Percentiles rank a stretch among this genome's conserved stretches.
Evolutionary conservation across 2,888 invertebrate species (phyloP).

Genomic region (Brachyptera risi): DNA sequence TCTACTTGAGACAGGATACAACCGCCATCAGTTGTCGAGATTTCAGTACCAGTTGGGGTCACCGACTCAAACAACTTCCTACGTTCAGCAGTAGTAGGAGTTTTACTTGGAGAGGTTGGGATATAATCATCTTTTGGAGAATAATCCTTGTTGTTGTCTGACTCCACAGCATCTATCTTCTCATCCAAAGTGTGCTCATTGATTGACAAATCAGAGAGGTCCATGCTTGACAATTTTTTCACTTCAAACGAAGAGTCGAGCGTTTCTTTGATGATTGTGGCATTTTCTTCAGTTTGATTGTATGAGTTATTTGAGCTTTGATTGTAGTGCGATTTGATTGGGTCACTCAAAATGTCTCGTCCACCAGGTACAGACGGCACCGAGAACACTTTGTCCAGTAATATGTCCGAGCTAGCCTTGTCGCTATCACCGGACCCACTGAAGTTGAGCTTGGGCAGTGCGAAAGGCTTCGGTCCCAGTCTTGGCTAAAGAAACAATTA

Average conservation of each 20-base stretch:
- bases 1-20: conserved; percentile 18
- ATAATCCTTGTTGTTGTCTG: background rate
- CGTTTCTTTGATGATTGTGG: too few species aligned
- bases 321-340: conserved; percentile 12
- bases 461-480: conserved; percentile 81
- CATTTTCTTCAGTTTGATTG: conserved; percentile 15
- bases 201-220: too few species aligned
- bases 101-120: conserved; percentile 47
- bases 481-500: conserved; percentile 62
- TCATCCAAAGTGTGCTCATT: too few species aligned
- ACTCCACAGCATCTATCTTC: conserved; percentile 30
- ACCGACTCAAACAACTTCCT: conserved; percentile 62
- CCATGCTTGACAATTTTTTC: too few species aligned
- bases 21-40: conserved; percentile 7
- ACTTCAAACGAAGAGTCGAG: too few species aligned
- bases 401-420: conserved; percentile 55
- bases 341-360: conserved; percentile 13
- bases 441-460: conserved; percentile 53
- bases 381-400: conserved; percentile 76
- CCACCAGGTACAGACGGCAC: conserved; percentile 67
- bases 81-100: conserved; percentile 75
- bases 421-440: conserved; percentile 23
- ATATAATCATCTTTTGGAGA: background rate
- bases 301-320: too few species aligned
- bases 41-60: background rate